phyloP scores from a whole-genome alignment of 1,140 invertebrate species.

The Arion vulgaris region DNA sequence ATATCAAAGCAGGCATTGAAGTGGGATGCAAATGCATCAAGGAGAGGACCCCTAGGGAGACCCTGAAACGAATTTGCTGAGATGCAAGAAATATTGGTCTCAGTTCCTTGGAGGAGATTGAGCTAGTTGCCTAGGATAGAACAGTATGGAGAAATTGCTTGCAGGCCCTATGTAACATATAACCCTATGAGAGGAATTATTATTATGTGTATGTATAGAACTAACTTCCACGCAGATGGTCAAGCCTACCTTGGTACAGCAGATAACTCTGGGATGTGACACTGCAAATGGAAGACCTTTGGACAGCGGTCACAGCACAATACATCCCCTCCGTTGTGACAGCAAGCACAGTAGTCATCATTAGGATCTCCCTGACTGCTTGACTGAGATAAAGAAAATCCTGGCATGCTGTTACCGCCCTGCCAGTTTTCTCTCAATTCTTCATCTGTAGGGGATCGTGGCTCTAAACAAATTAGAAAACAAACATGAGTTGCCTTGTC shows the following conservation, averaged over 20 bases:
- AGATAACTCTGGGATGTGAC: constrained; percentile 85
- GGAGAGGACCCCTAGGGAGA: no score
- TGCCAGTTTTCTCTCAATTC: constrained; percentile 36
- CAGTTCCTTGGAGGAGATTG: no score
- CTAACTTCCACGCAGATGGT: no score
- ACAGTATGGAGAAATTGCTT: no score
- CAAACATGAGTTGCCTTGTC: neutral
- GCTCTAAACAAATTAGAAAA: neutral
- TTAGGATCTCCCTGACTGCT: constrained; percentile 81
- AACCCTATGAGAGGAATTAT: no score
- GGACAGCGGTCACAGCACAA: constrained; percentile 95
- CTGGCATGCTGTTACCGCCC: constrained; percentile 45
- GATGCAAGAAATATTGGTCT: no score
- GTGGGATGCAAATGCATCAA: no score
- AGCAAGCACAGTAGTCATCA: constrained; percentile 96
- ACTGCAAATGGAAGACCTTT: constrained; percentile 93
- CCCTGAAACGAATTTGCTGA: no score
- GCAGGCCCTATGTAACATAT: no score
- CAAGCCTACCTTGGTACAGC: constrained; percentile 52
- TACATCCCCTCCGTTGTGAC: constrained; percentile 92
- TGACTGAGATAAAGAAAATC: constrained; percentile 49
- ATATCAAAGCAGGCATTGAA: no score
- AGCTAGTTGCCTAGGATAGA: no score
- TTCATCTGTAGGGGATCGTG: constrained; percentile 37
- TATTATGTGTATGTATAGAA: no score